Evolutionary conservation across 1,140 invertebrate genomes (phyloP).

Genomic region (Meloidogyne hapla): DNA sequence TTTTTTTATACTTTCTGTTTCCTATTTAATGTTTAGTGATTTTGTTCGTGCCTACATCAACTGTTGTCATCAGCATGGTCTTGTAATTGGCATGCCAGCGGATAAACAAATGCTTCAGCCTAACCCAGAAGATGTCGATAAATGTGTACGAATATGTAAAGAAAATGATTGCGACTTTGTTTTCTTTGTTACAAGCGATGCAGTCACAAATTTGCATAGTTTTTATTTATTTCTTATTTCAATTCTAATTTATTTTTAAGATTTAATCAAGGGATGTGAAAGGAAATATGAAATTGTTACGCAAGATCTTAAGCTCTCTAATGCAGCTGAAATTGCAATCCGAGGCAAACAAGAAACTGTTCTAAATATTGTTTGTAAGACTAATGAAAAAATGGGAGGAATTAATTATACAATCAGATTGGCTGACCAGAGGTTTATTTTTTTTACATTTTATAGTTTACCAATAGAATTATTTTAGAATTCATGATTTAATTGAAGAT

Average conservation of each 20-base stretch:
- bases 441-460: background rate
- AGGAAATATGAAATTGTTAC: slow-evolving; percentile 40
- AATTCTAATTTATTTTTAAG: slow-evolving; percentile 7
- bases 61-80: slow-evolving; percentile 30
- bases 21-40: background rate
- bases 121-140: slow-evolving; percentile 9
- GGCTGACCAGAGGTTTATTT: slow-evolving; percentile 15
- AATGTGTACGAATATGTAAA: slow-evolving; percentile 24
- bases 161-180: slow-evolving; percentile 34
- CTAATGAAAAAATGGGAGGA: slow-evolving; percentile 41
- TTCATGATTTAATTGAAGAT: slow-evolving; percentile 29
- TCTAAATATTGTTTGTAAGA: slow-evolving; percentile 35
- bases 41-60: slow-evolving; percentile 25
- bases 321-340: slow-evolving; percentile 34
- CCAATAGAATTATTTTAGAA: slow-evolving; percentile 11
- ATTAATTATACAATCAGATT: slow-evolving; percentile 31
- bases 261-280: slow-evolving; percentile 36
- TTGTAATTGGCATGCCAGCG: slow-evolving; percentile 1
- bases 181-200: slow-evolving; percentile 39
- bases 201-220: slow-evolving; percentile 36
- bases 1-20: background rate
- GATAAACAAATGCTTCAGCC: slow-evolving; percentile 20
- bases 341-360: slow-evolving; percentile 35
- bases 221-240: background rate
- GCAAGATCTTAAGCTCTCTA: slow-evolving; percentile 35